These are phyloP conservation scores for Philypnodon macrostomus DNA, from an alignment of 2,797 vertebrate genomes.

Conservation along the genomic window DNA sequence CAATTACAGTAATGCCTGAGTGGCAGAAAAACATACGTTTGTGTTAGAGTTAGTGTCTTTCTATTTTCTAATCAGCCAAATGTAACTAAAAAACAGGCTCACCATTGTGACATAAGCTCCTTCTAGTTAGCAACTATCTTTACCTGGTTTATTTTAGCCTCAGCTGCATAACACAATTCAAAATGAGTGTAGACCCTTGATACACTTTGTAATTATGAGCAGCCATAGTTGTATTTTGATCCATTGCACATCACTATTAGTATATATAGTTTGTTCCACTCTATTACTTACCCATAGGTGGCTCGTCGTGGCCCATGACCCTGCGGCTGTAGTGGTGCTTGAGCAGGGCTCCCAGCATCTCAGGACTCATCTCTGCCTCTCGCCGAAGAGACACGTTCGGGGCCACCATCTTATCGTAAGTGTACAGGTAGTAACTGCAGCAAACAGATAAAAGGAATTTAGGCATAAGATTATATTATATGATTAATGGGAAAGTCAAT, in stretches of 20 bases:
- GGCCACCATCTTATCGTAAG: conserved; percentile 96
- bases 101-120: too few relatives aligned
- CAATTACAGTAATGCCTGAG: not conserved
- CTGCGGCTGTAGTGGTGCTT: conserved; percentile 76
- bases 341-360: conserved; percentile 73
- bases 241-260: too few relatives aligned
- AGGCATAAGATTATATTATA: not conserved
- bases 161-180: too few relatives aligned
- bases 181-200: too few relatives aligned
- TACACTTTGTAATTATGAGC: too few relatives aligned
- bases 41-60: too few relatives aligned
- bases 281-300: conserved; percentile 71
- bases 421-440: conserved; percentile 92
- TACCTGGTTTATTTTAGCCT: too few relatives aligned
- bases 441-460: conserved; percentile 4
- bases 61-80: too few relatives aligned
- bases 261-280: conserved; percentile 1
- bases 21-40: not conserved
- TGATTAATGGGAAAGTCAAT: not conserved
- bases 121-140: too few relatives aligned
- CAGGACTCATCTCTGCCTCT: conserved; percentile 71
- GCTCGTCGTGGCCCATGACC: conserved; percentile 61
- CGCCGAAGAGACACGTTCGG: conserved; percentile 88
- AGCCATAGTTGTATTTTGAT: too few relatives aligned
- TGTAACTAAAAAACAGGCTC: too few relatives aligned